Evolutionary conservation across 2,113 vertebrate species (phyloP), one percentile per base, ranked within the genome.

Genomic region (Dipodomys spectabilis): DNA sequence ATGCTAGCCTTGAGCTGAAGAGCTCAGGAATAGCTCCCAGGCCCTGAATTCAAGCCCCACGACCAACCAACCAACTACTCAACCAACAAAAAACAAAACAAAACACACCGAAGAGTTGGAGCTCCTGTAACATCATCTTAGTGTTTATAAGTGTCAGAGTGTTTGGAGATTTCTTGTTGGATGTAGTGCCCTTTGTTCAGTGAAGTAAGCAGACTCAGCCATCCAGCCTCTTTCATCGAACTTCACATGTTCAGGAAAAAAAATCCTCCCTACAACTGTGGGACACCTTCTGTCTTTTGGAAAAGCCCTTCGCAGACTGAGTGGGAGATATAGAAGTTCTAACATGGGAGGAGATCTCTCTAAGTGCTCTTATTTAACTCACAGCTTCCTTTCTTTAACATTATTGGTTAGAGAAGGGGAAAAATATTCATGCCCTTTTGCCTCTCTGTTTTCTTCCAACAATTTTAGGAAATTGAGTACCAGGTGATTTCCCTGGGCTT

Each of bases 61-160:
- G 49, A 13, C 49, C 49, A 53, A 53, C 12, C 9, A 53, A 53
- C 49, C 49, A 53, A 53, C 49, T 13, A 53, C 8, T 13, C 39
- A 39, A 13, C 49, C 49, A 53, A 53, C 49, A 53, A 53, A 53
- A 53, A 53, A 11, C 8, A 9, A 53, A 9, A 9, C 12, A 13
- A 11, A 53, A 53, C 49, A 11, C 49, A 39, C 39, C 39, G 39
- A 39, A 39, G 39, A 39, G 39, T 13, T 53, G 53, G 9, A 25
- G 1, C 30, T 44, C 30, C n/a, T 93, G 57, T 72, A 39, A 32
- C 22, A 22, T 57, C 11, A 11, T 92, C 44, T 45, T 80, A 77
- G 84, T 87, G n/a, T 86, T 93, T 91, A 75, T 77, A 81, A 90
- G 62, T 44, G 78, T 78, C 88, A 11, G 25, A 62, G 39, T 90